Evolutionary conservation across 2,888 invertebrate species (phyloP), one percentile per base, ranked within the genome.

Genomic region (Temnothorax unifasciatus): DNA sequence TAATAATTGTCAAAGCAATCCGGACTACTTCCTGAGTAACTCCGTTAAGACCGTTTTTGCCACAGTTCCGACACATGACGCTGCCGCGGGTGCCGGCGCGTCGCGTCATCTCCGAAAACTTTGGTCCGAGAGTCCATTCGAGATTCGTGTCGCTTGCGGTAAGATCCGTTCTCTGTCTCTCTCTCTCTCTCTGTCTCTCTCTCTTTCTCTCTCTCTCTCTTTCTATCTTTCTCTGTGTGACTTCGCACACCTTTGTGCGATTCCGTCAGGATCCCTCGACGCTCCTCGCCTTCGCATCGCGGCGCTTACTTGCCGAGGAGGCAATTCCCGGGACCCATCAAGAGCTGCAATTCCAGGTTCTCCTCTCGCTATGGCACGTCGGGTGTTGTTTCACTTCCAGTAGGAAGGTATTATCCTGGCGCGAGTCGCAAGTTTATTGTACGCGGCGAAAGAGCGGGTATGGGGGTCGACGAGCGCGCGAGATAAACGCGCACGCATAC

Each of bases 351-450:
- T 90, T 90, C 89, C 89, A 71, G 44, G 38, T 69, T 82, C 84
- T 69, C 76, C 84, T 63, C 83, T 63, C 76, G 81, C 57, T 73
- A 50, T 74, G 69, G 83, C 76, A 77, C 87, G 81, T 76, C 61
- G 68, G 68, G 83, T 82, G 88, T 88, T 86, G 88, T 87, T 90
- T 90, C 91, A 82, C 87, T 91, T 90, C 75, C 89, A 89, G 86
- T 89, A 88, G 89, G 82, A 86, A 88, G 85, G 89, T 87, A 90
- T 91, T 88, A 88, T 83, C 86, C 83, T 69, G 82, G 61, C 77
- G 86, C 84, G 87, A 87, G 89, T 89, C 86, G 85, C 86, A 82
- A 86, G 88, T 90, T 90, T 90, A 91, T 92, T 89, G 90, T 90
- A 82, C 86, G 77, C 76, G 69, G 81, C 83, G 82, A 85, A 81